phyloP scores from a whole-genome alignment of 2,113 vertebrate species.

The Lepus europaeus region DNA sequence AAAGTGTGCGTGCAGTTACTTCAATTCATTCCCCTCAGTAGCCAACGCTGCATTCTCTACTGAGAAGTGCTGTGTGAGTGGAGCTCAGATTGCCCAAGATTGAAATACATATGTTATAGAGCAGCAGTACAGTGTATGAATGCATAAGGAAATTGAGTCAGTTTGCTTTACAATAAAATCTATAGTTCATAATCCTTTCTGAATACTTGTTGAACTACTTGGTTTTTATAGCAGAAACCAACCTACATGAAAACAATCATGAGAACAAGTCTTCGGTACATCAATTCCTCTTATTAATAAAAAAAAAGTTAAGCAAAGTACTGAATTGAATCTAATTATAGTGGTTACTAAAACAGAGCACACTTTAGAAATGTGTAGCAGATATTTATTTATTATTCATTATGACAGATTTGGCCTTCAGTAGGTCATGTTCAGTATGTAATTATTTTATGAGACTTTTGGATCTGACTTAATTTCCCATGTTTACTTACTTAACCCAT shows the following conservation, averaged over 20 bases:
- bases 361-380: constrained; percentile 36
- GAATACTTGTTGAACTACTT: constrained; percentile 71
- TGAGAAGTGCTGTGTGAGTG: not conserved
- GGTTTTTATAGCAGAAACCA: constrained; percentile 56
- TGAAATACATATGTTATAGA: constrained; percentile 65
- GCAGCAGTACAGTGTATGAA: not conserved
- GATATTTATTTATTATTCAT: constrained; percentile 56
- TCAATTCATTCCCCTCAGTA: not conserved
- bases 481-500: constrained; percentile 65
- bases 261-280: constrained; percentile 55
- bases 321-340: constrained; percentile 56
- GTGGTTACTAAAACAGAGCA: constrained; percentile 53
- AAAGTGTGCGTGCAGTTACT: not conserved
- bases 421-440: constrained; percentile 20
- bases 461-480: constrained; percentile 56
- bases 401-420: constrained; percentile 61
- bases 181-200: constrained; percentile 22
- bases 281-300: constrained; percentile 46
- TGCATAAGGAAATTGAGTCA: constrained; percentile 36
- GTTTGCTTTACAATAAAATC: constrained; percentile 54
- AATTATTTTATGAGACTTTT: constrained; percentile 62
- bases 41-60: not conserved
- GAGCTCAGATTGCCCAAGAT: constrained; percentile 50
- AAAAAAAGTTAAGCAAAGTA: constrained; percentile 51
- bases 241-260: constrained; percentile 52